Conservation (phyloP, 2,113 vertebrate genomes). For the Alligator mississippiensis region DNA sequence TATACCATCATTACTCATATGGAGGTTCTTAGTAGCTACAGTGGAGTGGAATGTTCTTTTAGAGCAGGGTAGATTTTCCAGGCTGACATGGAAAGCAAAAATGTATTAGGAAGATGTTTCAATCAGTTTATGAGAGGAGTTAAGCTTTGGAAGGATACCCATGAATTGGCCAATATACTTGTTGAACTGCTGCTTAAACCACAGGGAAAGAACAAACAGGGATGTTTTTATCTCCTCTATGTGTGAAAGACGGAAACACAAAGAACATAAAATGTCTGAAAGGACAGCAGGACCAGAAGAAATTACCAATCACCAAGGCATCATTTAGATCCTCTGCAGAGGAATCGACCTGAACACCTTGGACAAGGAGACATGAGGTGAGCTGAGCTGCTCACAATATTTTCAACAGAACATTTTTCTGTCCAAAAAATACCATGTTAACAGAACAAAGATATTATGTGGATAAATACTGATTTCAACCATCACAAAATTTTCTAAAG, state of each 20-base stretch:
- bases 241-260: neutral
- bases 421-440: too few species aligned
- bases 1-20: conserved; percentile 35
- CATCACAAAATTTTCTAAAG: too few species aligned
- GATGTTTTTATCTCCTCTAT: fast-evolving
- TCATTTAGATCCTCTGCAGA: neutral
- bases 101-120: conserved; percentile 14
- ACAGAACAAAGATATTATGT: too few species aligned
- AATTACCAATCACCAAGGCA: neutral
- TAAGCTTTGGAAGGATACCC: neutral
- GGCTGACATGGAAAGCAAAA: conserved; percentile 22
- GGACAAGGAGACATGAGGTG: neutral
- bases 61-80: conserved; percentile 44
- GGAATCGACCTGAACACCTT: neutral
- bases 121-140: neutral
- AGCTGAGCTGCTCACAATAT: too few species aligned
- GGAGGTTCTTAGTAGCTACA: conserved; percentile 27
- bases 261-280: neutral
- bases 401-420: too few species aligned
- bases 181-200: neutral
- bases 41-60: conserved; percentile 19
- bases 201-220: neutral
- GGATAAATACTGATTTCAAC: too few species aligned
- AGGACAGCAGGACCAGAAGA: neutral
- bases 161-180: neutral